A percentile compares a stretch with the other conserved stretches of the same genome.
These are phyloP conservation scores for Poeciliopsis infans DNA, from an alignment of 2,797 vertebrate species.

Conservation along the genomic window DNA sequence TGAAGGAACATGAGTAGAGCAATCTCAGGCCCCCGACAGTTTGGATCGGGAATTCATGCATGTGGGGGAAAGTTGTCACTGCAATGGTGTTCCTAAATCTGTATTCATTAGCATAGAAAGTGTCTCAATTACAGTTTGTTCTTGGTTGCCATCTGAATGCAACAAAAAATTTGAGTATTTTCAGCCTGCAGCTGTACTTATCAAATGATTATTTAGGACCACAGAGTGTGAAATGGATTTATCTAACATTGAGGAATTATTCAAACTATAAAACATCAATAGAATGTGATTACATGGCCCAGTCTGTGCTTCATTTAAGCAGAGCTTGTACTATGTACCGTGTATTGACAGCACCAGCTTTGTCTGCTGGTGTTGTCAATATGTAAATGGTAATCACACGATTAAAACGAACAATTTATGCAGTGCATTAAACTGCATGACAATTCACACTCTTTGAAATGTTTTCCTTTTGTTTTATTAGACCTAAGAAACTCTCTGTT, in stretches of 20 bases:
- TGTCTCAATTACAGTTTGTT: conserved; percentile 44
- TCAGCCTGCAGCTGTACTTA: conserved; percentile 32
- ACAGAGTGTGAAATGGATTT: conserved; percentile 1
- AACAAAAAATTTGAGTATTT: conserved; percentile 2
- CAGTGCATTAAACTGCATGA: neutral
- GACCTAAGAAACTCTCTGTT: neutral
- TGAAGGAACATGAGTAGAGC: conserved; percentile 25
- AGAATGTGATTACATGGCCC: neutral
- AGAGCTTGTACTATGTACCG: neutral
- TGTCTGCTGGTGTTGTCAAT: too few relatives aligned
- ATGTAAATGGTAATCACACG: neutral
- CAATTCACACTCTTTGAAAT: neutral
- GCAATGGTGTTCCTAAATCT: conserved; percentile 46
- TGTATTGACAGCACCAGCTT: neutral
- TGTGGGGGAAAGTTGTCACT: conserved; percentile 42
- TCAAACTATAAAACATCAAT: neutral
- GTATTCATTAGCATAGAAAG: conserved; percentile 51
- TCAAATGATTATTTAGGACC: neutral
- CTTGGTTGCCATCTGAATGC: conserved; percentile 19
- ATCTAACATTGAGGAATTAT: conserved; percentile 5
- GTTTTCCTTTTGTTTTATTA: neutral
- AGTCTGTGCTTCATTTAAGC: neutral
- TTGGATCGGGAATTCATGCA: conserved; percentile 30
- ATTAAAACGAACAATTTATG: neutral
- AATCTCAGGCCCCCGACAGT: conserved; percentile 40